A percentile compares a stretch with the other conserved stretches of the same genome.
phyloP scores from a whole-genome alignment of 2,797 vertebrate genomes.

The Rhincodon typus region DNA sequence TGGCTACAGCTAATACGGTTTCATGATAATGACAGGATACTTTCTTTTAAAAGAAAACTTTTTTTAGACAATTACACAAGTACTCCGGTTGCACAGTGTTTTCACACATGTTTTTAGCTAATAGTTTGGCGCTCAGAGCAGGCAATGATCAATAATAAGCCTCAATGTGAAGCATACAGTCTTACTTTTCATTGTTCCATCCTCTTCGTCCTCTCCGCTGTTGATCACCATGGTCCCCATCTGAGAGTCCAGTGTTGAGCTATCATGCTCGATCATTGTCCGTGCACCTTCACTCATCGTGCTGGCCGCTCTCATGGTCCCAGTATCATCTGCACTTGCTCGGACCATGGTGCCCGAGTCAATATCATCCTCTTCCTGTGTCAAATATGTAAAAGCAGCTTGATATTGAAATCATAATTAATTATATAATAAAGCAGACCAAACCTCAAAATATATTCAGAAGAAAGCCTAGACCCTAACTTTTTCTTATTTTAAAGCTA shows the following conservation, averaged over 20 bases:
- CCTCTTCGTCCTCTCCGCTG: conserved; percentile 68
- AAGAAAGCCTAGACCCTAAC: too few relatives aligned
- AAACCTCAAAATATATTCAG: background rate
- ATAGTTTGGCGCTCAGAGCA: background rate
- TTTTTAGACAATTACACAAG: background rate
- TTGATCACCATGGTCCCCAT: conserved; percentile 95
- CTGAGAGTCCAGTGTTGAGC: conserved; percentile 66
- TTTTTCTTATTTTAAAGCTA: too few relatives aligned
- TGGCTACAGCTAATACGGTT: background rate
- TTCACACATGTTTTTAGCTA: background rate
- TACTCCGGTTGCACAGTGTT: background rate
- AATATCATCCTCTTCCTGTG: conserved; percentile 84
- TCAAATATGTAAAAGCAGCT: background rate
- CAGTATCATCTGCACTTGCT: conserved; percentile 60
- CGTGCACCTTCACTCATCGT: conserved; percentile 59
- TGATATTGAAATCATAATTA: background rate
- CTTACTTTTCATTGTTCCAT: conserved; percentile 95
- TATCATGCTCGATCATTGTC: conserved; percentile 75
- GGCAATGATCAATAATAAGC: background rate
- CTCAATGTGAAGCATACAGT: background rate
- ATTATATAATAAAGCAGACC: background rate
- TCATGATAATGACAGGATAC: background rate
- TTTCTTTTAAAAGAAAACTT: background rate
- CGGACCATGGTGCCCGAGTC: conserved; percentile 91
- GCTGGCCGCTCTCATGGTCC: conserved; percentile 69